phyloP scores from a whole-genome alignment of 2,113 vertebrate species.

The Polyodon spathula region DNA sequence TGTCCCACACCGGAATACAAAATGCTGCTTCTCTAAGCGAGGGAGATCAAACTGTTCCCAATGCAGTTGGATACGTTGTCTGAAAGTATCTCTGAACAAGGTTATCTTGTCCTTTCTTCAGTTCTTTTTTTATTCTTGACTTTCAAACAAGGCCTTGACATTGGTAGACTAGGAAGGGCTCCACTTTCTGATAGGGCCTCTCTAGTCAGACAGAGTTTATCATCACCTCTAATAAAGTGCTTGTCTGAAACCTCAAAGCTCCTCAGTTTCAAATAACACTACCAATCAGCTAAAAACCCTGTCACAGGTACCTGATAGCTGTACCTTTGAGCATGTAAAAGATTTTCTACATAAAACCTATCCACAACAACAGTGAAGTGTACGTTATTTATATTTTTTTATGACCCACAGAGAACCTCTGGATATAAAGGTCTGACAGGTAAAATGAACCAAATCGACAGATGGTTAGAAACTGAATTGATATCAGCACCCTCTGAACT shows the following conservation, averaged over 20 bases:
- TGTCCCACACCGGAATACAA: conserved; percentile 20
- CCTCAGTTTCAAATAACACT: neutral
- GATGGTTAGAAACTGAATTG: no score
- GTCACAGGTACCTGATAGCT: neutral
- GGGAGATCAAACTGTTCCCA: neutral
- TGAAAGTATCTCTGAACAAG: neutral
- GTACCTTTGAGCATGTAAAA: neutral
- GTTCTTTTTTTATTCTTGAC: neutral
- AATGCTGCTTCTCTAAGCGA: conserved; percentile 7
- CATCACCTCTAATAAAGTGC: neutral
- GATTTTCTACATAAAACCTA: neutral
- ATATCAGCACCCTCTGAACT: no score
- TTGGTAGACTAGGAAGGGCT: neutral
- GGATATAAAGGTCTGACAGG: no score
- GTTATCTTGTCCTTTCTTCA: neutral
- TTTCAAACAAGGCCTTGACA: conserved; percentile 1
- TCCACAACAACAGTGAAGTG: neutral
- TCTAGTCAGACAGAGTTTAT: neutral
- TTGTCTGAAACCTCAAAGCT: neutral
- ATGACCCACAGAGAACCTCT: no score
- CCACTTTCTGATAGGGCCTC: conserved; percentile 9
- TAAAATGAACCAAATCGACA: no score
- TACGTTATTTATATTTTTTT: neutral
- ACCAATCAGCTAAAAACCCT: neutral
- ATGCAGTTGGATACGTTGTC: neutral